Conservation (phyloP, 2,113 vertebrate genomes). For the Poeciliopsis retropinna region DNA sequence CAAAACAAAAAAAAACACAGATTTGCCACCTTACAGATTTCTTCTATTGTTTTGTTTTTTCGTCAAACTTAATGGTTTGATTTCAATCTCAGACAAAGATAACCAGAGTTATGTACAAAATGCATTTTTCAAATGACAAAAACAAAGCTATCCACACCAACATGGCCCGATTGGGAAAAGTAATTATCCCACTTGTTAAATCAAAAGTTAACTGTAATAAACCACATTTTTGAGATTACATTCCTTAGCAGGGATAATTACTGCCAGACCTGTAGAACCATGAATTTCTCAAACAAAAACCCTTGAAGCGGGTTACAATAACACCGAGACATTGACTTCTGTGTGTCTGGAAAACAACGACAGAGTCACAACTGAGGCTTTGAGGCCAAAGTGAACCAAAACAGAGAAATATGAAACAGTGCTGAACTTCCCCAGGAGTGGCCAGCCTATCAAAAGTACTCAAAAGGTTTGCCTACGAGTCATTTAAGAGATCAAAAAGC, state of each 20-base stretch:
- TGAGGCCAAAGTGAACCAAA: no score
- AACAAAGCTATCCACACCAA: background rate
- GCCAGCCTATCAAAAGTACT: no score
- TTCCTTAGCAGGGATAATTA: background rate
- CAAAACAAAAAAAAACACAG: background rate
- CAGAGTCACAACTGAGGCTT: no score
- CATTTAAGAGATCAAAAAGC: no score
- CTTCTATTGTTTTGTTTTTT: constrained; percentile 16
- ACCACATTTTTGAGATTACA: background rate
- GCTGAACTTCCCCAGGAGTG: no score
- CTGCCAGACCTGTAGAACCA: background rate
- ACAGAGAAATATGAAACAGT: no score
- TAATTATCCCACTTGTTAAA: background rate
- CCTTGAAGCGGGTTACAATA: no score
- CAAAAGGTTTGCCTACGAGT: no score
- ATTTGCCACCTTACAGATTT: background rate
- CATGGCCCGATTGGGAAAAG: background rate
- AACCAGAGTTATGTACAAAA: background rate
- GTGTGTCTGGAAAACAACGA: no score
- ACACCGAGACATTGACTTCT: background rate
- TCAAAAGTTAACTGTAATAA: background rate
- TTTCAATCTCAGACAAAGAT: background rate
- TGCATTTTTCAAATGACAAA: background rate
- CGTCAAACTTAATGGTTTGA: background rate
- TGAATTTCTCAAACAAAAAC: background rate